These are phyloP conservation scores for Portevinia maculata DNA, from an alignment of 2,888 invertebrate species.

Conservation along the genomic window DNA sequence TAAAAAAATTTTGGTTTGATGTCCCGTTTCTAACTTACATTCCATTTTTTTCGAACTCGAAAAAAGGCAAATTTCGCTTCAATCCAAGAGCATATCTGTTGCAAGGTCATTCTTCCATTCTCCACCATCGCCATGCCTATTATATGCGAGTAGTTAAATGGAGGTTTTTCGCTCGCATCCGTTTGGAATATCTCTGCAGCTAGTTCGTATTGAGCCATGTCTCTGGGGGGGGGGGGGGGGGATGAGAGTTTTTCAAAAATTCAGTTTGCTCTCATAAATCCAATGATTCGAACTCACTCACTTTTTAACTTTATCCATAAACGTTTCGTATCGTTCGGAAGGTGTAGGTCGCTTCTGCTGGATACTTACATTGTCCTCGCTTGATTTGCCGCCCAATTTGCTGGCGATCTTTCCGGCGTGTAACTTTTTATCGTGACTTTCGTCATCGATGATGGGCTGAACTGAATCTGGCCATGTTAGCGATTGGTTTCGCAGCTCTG, in stretches of 20 bases:
- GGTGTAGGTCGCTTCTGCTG: slow-evolving; percentile 78
- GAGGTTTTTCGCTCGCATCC: slow-evolving; percentile 80
- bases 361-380: slow-evolving; percentile 25
- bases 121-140: slow-evolving; percentile 83
- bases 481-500: slow-evolving; percentile 80
- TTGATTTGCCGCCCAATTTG: slow-evolving; percentile 8
- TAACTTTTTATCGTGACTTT: slow-evolving; percentile 41
- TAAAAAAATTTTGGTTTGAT: background rate
- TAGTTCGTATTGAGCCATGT: slow-evolving; percentile 79
- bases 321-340: slow-evolving; percentile 80
- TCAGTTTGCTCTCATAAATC: background rate
- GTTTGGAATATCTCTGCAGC: slow-evolving; percentile 78
- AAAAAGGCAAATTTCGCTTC: slow-evolving; percentile 82
- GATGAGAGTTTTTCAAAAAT: background rate
- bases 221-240: slow-evolving; percentile 76
- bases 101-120: slow-evolving; percentile 81
- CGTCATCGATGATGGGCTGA: slow-evolving; percentile 76
- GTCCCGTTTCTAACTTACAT: slow-evolving; percentile 78
- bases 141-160: slow-evolving; percentile 82
- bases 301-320: slow-evolving; percentile 81
- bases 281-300: slow-evolving; percentile 63
- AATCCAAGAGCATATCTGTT: slow-evolving; percentile 82
- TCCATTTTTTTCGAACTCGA: slow-evolving; percentile 82
- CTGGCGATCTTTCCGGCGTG: background rate
- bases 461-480: slow-evolving; percentile 79